A percentile compares a stretch with the other conserved stretches of the same genome.
phyloP scores from a whole-genome alignment of 2,113 vertebrate genomes.

The Phylloscopus whistleri region DNA sequence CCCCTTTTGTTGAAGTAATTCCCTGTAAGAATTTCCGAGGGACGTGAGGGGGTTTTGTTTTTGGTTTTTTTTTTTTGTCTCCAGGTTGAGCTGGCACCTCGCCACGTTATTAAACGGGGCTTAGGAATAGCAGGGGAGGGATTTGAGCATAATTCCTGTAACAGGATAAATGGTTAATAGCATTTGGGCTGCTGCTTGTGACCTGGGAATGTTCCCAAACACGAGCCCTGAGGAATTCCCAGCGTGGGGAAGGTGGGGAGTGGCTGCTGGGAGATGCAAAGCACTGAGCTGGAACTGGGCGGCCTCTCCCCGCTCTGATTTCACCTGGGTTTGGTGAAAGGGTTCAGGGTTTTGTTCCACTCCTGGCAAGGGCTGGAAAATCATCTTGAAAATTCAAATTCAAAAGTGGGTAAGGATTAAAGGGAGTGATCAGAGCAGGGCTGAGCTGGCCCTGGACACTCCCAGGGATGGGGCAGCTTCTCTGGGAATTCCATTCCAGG shows the following conservation, averaged over 20 bases:
- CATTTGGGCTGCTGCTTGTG: conserved; percentile 41
- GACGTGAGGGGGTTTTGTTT: conserved; percentile 8
- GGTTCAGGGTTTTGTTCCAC: neutral
- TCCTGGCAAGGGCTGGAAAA: neutral
- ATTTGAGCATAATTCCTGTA: conserved; percentile 52
- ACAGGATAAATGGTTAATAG: conserved; percentile 46
- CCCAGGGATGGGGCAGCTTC: neutral
- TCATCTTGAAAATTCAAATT: neutral
- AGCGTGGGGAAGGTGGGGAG: neutral
- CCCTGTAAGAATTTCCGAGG: conserved; percentile 64
- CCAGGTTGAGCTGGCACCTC: conserved; percentile 44
- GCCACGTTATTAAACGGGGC: conserved; percentile 72
- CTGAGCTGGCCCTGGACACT: neutral
- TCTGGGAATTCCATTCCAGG: neutral
- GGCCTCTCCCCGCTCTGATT: fast-evolving
- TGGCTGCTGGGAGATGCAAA: neutral
- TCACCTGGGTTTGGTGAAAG: neutral
- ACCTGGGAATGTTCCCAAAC: neutral
- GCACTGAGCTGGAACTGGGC: neutral
- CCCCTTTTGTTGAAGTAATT: conserved; percentile 72
- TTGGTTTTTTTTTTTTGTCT: conserved; percentile 21
- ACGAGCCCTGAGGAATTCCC: neutral
- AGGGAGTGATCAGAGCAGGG: neutral
- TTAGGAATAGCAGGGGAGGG: conserved; percentile 68
- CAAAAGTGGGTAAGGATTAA: neutral